These are phyloP conservation scores for Steatocranus sp. DNA, from an alignment of 2,797 vertebrate species.

Conservation along the genomic window DNA sequence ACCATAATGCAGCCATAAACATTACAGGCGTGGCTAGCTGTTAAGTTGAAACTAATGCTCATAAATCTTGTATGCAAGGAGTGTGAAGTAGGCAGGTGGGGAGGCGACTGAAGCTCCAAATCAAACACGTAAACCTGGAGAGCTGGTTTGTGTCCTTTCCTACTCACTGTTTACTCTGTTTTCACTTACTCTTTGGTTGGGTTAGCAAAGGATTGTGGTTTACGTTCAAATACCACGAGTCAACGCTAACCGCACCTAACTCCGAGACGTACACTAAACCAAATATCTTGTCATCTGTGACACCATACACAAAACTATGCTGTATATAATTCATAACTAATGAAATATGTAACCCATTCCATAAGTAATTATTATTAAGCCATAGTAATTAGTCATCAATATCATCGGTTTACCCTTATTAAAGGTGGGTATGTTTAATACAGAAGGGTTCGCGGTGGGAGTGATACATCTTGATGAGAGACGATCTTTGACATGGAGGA, in stretches of 20 bases:
- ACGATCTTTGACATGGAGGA: constrained; percentile 24
- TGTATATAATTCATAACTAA: neutral
- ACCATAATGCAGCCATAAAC: too few species aligned
- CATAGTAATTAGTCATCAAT: neutral
- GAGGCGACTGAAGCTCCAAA: neutral
- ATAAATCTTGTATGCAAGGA: neutral
- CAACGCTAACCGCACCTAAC: too few species aligned
- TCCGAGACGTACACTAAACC: too few species aligned
- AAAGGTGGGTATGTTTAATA: too few species aligned
- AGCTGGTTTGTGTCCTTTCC: neutral
- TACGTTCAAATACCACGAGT: neutral
- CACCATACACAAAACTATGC: neutral
- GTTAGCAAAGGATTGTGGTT: neutral
- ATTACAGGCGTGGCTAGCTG: neutral
- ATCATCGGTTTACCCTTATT: too few species aligned
- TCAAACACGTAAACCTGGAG: neutral
- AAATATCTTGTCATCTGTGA: neutral
- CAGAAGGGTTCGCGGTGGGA: neutral
- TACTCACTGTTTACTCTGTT: neutral
- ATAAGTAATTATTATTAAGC: neutral
- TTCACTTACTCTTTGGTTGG: neutral
- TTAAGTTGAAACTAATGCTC: neutral
- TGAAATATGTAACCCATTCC: neutral
- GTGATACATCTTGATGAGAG: neutral
- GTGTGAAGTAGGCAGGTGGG: neutral